These are phyloP conservation scores for Phrynosoma platyrhinos DNA, from an alignment of 2,113 vertebrate species.

Conservation along the genomic window DNA sequence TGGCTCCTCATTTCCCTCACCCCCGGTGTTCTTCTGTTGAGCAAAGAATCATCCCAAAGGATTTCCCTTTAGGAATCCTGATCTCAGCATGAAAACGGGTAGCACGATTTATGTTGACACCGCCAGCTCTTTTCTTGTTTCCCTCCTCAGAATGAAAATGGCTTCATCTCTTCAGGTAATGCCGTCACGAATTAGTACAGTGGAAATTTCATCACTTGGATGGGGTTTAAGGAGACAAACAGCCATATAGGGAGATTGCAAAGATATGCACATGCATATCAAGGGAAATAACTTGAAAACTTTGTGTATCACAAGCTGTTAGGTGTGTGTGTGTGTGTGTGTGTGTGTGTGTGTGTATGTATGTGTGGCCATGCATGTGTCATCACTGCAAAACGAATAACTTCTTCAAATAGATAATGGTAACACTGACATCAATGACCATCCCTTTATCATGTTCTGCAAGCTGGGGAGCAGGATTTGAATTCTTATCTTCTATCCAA, in stretches of 20 bases:
- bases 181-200: conserved; percentile 67
- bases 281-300: neutral
- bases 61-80: conserved; percentile 76
- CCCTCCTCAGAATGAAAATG: conserved; percentile 67
- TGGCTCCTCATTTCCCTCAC: neutral
- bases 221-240: conserved; percentile 67
- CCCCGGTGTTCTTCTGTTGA: conserved; percentile 64
- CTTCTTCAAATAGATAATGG: neutral
- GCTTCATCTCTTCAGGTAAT: conserved; percentile 71
- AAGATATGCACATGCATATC: conserved; percentile 31
- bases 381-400: neutral
- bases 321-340: neutral
- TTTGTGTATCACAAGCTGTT: neutral
- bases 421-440: neutral
- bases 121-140: conserved; percentile 49
- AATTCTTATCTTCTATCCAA: no score
- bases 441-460: neutral
- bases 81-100: conserved; percentile 73
- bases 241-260: conserved; percentile 35
- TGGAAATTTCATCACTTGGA: conserved; percentile 63
- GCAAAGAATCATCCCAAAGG: conserved; percentile 68
- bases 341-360: neutral
- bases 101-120: conserved; percentile 67
- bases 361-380: no score
- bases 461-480: no score